Evolutionary conservation across 2,113 vertebrate genomes (phyloP), one percentile per base, ranked within the genome.

Genomic region (zebrafish (Danio rerio)): DNA sequence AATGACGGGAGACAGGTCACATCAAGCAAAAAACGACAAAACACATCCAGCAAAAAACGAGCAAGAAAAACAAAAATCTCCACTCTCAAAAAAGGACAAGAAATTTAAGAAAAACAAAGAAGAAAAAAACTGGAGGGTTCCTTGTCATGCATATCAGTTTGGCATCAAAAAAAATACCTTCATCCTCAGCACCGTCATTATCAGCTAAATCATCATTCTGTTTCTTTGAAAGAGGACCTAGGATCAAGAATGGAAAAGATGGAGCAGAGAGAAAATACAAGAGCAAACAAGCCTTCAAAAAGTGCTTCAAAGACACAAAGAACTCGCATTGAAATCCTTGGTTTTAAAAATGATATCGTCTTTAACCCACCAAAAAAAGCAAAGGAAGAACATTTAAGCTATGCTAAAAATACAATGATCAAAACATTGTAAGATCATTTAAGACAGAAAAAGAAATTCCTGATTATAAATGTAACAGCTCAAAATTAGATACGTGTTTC

Each of bases 181-280:
- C 96, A 89, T 99, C 97, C 93, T 98, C 97, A 92, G 96, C 95
- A 96, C 96, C 96, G 94, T 98, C 98, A 97, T 95, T 99, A 98
- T 98, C 98, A 96, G 96, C 95, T 99, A 99, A 98, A 98, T 97
- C 97, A 99, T 99, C 97, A 95, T 95, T 96, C 95, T 99, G 96
- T 99, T 98, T 99, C 98, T 99, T 99, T 99, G 98, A 96, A 96
- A 99, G 96, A 95, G 98, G 98, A 99, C 98, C 98, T 99, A 99
- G 96, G 97, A 99, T 97, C 95, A 96, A 99, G 95, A 98, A 95
- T 50, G 97, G 94, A 98, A 95, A 98, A 96, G 95, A 96, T 95
- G 96, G 95, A 96, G 96, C 94, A 95, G 95, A 99, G 96, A 98
- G 93, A 96, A 95, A 95, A 96, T 97, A 97, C 94, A 99, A 99